Base-by-base conservation (phyloP, 2,888 invertebrate genomes). In the Platycheirus albimanus region DNA sequence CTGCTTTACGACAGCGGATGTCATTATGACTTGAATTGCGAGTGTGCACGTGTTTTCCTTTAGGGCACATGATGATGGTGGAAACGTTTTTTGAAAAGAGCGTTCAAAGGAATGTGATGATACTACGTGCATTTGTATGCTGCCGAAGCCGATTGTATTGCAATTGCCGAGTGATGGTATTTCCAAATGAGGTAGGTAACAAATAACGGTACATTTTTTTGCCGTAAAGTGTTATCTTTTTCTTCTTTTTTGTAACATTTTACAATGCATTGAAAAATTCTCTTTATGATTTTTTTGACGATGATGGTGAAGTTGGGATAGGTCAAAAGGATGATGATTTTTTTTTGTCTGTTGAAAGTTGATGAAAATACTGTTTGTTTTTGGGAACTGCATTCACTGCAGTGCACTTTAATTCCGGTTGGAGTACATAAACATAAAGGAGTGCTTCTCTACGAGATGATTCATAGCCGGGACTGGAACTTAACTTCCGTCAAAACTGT, bases 11-110 rank as follows among this genome's bases (percentile, higher is more conserved):
- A 63, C 67, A 61, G 56, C 79, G 79, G 74, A 80, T 80, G 69
- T 75, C 79, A 75, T 80, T 75, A 80, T 56, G 63, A 63, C 43
- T 43, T 54, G 24, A 69, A 75, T 75, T 78, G 79, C 41, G 15
- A 72, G 47, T 13, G 79, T 49, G 54, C 74, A 80, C 79, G 79
- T 80, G 79, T 69, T 75, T 74, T 51, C 75, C 63, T 80, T 63
- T 6, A 36, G 30, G 67, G 43, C 20, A 38, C 20, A 54, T 8
- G 38, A 38, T 51, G 24, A 38, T 54, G 64, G 36, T 41, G 67
- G 38, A 28, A 41, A 54, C 10, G 38, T n/a, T 36, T 58, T 78
- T 49, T 8, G 20, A 10, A 71, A 71, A 56, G 24, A 30, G 30
- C 19, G n/a, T 47, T 20, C 20, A 58, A 51, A 49, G 58, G 61